phyloP scores from a whole-genome alignment of 1,140 invertebrate genomes.

The Eumeta japonica region DNA sequence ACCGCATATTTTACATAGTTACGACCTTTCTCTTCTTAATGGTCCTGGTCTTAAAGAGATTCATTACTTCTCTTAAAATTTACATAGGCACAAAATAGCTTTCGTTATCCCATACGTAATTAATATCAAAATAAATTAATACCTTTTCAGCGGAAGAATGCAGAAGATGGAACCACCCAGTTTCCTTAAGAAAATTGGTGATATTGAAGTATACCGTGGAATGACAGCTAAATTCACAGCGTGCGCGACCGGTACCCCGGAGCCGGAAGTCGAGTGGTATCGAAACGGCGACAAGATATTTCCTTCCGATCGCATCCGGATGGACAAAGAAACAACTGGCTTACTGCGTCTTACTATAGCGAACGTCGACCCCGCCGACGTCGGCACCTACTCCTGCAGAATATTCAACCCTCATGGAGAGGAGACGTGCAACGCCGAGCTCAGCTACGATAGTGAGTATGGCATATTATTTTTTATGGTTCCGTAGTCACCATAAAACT shows the following conservation, averaged over 20 bases:
- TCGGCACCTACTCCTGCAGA: conserved; percentile 78
- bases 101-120: too few species aligned
- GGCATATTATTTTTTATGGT: not conserved
- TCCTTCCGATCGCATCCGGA: conserved; percentile 75
- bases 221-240: conserved; percentile 91
- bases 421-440: conserved; percentile 75
- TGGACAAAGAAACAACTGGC: conserved; percentile 79
- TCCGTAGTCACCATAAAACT: too few species aligned
- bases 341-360: conserved; percentile 75
- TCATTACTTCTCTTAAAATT: too few species aligned
- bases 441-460: conserved; percentile 78
- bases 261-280: conserved; percentile 69
- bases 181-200: conserved; percentile 86
- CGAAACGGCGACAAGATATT: conserved; percentile 77
- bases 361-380: conserved; percentile 73
- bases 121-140: conserved; percentile 1
- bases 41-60: too few species aligned
- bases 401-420: conserved; percentile 83
- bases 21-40: too few species aligned
- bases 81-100: too few species aligned
- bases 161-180: conserved; percentile 79
- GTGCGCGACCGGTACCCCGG: conserved; percentile 79
- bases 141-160: conserved; percentile 62
- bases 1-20: too few species aligned
- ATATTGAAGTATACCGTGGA: conserved; percentile 82